A percentile compares a stretch with the other conserved stretches of the same genome.
phyloP scores from a whole-genome alignment of 1,140 invertebrate genomes.

The Homarus americanus region DNA sequence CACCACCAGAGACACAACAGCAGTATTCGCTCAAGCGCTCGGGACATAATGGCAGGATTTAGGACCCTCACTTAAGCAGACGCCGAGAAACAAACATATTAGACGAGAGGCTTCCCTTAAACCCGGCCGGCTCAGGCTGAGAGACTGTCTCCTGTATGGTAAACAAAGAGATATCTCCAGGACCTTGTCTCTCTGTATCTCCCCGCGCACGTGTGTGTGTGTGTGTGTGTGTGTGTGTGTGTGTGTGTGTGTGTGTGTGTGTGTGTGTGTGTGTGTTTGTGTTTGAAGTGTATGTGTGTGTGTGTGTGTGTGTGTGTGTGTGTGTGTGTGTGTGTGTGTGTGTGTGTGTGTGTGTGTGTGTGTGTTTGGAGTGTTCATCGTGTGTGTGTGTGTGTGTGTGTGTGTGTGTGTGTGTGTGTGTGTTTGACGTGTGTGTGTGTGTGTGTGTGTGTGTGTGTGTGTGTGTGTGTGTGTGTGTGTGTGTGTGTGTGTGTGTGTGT shows the following conservation, averaged over 20 bases:
- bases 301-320: neutral
- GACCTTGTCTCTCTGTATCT: no score
- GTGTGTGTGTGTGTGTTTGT: neutral
- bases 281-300: neutral
- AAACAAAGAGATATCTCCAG: no score
- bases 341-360: neutral
- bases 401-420: neutral
- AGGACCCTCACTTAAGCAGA: no score
- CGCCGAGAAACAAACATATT: no score
- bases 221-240: neutral
- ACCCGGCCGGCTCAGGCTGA: no score
- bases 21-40: no score
- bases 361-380: neutral
- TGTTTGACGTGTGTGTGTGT: neutral
- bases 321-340: neutral
- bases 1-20: no score
- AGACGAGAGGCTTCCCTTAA: no score
- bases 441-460: conserved; percentile 30
- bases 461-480: conserved; percentile 24
- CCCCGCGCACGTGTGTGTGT: neutral
- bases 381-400: neutral
- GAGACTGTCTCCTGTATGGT: no score
- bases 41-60: no score
- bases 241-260: no score
- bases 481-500: conserved; percentile 18